Evolutionary conservation across 2,113 vertebrate species (phyloP), one percentile per base, ranked within the genome.

Genomic region (Lota lota): DNA sequence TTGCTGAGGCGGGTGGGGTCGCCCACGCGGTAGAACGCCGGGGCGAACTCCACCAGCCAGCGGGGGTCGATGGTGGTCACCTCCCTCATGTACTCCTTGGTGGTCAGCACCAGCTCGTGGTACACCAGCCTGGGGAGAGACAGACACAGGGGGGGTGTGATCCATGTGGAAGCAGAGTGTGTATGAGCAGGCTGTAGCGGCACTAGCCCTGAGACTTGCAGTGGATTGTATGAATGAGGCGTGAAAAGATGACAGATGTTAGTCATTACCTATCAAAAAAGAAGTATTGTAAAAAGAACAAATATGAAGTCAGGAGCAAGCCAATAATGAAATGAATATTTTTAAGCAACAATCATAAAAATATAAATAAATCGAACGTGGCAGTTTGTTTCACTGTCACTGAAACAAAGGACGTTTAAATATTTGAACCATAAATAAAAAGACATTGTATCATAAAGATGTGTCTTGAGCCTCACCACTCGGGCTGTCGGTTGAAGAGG

Each of bases 31-130:
- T 95, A 97, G 89, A 97, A 97, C 19, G 95, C 95, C 0, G 95
- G 95, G 0, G 95, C 93, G 61, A 97, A 97, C 64, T 95, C 95
- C 73, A 97, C 95, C 67, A 97, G 92, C 95, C 95, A 96, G 60
- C 95, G 92, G 0, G 95, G 95, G 61, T 96, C 95, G 0, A 97
- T 97, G 28, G 95, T 97, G 0, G 95, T 97, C 81, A 97, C 95
- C 64, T 96, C 95, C 0, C 95, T 88, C 95, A 96, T 97, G 72
- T 97, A 96, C 3, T 97, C 95, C 79, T 97, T 97, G 8, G 95
- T 97, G 69, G 95, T 97, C 77, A 96, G 87, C 74, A 97, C 95
- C 77, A 97, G 85, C 15, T 97, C 95, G 0, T 96, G 95, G 73
- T 96, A 97, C 2, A 97, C 95, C 63, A 97, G 93, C 95, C 95